Evolutionary conservation across 2,113 vertebrate genomes (phyloP).

Genomic region (Acanthisitta chloris): DNA sequence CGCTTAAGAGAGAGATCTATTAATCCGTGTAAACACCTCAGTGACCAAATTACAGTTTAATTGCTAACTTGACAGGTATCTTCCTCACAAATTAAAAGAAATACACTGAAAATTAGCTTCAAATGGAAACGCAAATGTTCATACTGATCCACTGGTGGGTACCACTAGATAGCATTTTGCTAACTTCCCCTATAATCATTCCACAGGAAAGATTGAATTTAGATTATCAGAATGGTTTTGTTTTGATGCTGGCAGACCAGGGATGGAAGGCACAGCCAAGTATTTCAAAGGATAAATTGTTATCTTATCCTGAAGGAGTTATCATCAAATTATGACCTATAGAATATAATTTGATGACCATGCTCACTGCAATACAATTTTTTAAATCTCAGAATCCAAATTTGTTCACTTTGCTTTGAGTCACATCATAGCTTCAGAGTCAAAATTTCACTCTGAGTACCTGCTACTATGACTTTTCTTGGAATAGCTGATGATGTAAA

Average conservation of each 20-base stretch:
- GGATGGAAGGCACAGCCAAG: neutral
- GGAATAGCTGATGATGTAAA: neutral
- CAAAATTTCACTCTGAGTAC: neutral
- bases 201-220: neutral
- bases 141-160: slow-evolving; percentile 14
- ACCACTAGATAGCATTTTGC: neutral
- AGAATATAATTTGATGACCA: neutral
- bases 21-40: slow-evolving; percentile 69
- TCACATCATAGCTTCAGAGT: neutral
- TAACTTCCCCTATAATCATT: slow-evolving; percentile 11
- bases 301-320: neutral
- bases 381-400: neutral
- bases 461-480: neutral
- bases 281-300: neutral
- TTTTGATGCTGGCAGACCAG: neutral
- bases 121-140: slow-evolving; percentile 47
- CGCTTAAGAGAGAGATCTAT: slow-evolving; percentile 61
- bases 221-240: neutral
- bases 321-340: neutral
- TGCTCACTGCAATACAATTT: neutral
- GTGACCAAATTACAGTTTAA: slow-evolving; percentile 70
- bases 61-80: slow-evolving; percentile 59
- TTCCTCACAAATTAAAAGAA: slow-evolving; percentile 47
- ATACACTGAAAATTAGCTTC: slow-evolving; percentile 61
- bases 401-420: neutral